Base-by-base conservation (phyloP, 2,113 vertebrate genomes). In the Castor canadensis region DNA sequence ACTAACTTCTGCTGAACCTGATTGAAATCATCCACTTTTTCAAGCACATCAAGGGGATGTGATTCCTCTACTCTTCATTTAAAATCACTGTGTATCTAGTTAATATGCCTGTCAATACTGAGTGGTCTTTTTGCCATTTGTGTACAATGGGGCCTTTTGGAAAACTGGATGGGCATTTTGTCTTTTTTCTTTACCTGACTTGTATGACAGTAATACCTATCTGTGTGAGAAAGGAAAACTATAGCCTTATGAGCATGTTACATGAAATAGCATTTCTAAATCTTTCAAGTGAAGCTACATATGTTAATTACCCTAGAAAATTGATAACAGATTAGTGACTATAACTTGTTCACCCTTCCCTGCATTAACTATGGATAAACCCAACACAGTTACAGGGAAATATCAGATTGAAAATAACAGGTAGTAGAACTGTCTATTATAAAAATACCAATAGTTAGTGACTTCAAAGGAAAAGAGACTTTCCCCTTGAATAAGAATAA, bases 211-310 rank as follows among this genome's bases (percentile, higher is more conserved):
- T 35, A 72, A 49, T 66, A 8, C 35, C 69, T 87, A 7, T 72
- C 17, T 88, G 4, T 76, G 94, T 52, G 3, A 95, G 75, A 89
- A 89, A 93, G 54, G 67, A 93, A 81, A 97, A 79, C 12, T 71
- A 20, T 54, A 71, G 49, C 66, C 58, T 43, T 15, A 17, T 77
- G 77, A 72, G 80, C 19, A 85, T 19, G 79, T 75, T 84, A 45
- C 80, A 62, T 90, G 60, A 96, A 96, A 92, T 69, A 60, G 30
- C 19, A 89, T 81, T 93, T 96, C 83, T 92, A 95, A 77, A 86
- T 87, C 81, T 96, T 97, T 94, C 91, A 93, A 95, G 45, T 87
- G 88, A 95, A 90, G 94, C 49, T 47, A 93, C 90, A 88, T 35
- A 90, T 49, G 75, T 86, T 94, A 91, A 86, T 92, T 96, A 93